These are phyloP conservation scores for Pristionchus entomophagus DNA, from an alignment of 2,888 invertebrate genomes.

Conservation along the genomic window DNA sequence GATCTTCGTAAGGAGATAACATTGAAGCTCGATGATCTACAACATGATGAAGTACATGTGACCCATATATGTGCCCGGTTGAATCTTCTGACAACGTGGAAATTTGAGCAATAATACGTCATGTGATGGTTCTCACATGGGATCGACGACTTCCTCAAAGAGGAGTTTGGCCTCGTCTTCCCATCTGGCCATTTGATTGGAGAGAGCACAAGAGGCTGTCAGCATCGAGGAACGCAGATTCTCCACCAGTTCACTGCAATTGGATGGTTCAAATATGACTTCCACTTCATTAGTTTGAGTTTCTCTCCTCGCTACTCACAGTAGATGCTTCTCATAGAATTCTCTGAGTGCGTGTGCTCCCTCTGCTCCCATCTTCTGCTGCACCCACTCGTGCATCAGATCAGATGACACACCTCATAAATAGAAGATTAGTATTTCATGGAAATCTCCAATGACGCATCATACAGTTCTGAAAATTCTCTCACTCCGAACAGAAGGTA, in stretches of 20 bases:
- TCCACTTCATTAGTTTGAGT: too few relatives aligned
- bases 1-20: neutral
- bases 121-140: neutral
- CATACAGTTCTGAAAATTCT: too few relatives aligned
- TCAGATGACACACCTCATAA: slow-evolving; percentile 25
- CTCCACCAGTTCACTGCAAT: slow-evolving; percentile 29
- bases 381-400: slow-evolving; percentile 24
- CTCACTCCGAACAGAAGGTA: too few relatives aligned
- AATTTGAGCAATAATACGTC: too few relatives aligned
- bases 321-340: slow-evolving; percentile 30
- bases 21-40: neutral
- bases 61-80: too few relatives aligned
- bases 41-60: too few relatives aligned
- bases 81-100: too few relatives aligned
- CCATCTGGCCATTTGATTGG: slow-evolving; percentile 19
- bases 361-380: slow-evolving; percentile 38
- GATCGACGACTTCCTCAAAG: slow-evolving; percentile 22
- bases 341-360: slow-evolving; percentile 27
- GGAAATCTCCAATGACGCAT: neutral
- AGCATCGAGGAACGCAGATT: neutral
- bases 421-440: neutral
- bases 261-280: neutral
- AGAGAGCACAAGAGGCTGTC: neutral
- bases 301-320: neutral
- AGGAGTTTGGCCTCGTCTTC: slow-evolving; percentile 4